Evolutionary conservation across 2,797 vertebrate genomes (phyloP).

Genomic region (Denticeps clupeoides): DNA sequence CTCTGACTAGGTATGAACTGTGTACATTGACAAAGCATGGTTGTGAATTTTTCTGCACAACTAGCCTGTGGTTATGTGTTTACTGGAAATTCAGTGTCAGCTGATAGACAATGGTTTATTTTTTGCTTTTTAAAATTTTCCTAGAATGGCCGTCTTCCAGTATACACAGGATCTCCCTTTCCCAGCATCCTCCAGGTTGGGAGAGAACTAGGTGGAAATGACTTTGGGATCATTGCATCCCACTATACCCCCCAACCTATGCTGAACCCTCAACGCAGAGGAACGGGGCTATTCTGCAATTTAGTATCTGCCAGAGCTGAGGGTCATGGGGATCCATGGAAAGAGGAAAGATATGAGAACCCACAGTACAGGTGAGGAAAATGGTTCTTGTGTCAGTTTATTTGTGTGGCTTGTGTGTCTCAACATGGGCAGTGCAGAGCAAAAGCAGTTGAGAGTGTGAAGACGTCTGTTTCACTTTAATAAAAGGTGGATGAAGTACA

Average conservation of each 20-base stretch:
- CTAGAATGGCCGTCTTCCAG: slow-evolving; percentile 29
- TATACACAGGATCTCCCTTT: slow-evolving; percentile 51
- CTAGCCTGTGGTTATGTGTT: too few species aligned
- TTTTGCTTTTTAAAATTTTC: background rate
- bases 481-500: too few species aligned
- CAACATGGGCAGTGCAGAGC: background rate
- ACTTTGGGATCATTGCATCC: background rate
- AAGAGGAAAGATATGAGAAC: slow-evolving; percentile 22
- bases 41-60: too few species aligned
- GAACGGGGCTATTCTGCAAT: slow-evolving; percentile 51
- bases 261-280: slow-evolving; percentile 55
- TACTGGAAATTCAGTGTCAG: background rate
- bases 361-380: slow-evolving; percentile 39
- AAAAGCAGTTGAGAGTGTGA: too few species aligned
- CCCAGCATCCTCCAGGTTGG: slow-evolving; percentile 48
- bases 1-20: too few species aligned
- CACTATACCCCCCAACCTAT: slow-evolving; percentile 56
- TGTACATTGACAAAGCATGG: too few species aligned
- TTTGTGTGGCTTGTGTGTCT: background rate
- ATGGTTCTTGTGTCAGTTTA: too few species aligned
- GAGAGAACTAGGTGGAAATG: slow-evolving; percentile 19
- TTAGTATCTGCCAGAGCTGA: slow-evolving; percentile 22
- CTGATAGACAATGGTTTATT: slow-evolving; percentile 3
- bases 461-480: too few species aligned
- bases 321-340: slow-evolving; percentile 17